Evolutionary conservation across 2,113 vertebrate genomes (phyloP).

Genomic region (Osmerus mordax): DNA sequence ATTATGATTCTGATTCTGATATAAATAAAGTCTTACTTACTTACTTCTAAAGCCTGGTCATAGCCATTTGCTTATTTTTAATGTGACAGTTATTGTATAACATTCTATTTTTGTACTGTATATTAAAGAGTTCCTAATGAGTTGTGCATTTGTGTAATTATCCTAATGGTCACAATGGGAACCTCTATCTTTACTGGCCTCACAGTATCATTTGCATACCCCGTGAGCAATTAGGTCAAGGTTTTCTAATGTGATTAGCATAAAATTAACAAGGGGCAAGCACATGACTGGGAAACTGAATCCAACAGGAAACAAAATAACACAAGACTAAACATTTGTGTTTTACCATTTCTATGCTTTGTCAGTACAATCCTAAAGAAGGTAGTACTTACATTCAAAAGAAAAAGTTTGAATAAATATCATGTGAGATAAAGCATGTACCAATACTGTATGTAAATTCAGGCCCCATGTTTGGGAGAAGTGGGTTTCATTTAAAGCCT

Average conservation of each 20-base stretch:
- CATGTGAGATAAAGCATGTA: background rate
- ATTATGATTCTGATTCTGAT: no score
- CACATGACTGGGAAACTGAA: background rate
- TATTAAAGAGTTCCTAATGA: no score
- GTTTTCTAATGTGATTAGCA: conserved; percentile 13
- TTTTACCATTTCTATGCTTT: no score
- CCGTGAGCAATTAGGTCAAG: conserved; percentile 11
- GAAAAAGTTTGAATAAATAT: background rate
- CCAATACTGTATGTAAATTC: background rate
- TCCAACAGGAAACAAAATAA: background rate
- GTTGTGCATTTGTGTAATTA: background rate
- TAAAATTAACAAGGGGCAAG: conserved; percentile 6
- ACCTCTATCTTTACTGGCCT: background rate
- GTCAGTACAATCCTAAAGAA: background rate
- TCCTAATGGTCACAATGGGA: background rate
- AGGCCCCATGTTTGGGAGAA: background rate
- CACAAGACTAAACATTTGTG: background rate
- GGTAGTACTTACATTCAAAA: background rate
- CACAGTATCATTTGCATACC: background rate
- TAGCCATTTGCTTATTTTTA: no score
- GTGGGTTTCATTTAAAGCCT: background rate
- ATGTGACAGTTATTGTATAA: no score
- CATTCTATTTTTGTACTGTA: no score
- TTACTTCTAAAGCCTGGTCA: no score
- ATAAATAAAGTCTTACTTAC: no score